Base-by-base conservation (phyloP, 2,797 vertebrate genomes). In the Pempheris klunzingeri region DNA sequence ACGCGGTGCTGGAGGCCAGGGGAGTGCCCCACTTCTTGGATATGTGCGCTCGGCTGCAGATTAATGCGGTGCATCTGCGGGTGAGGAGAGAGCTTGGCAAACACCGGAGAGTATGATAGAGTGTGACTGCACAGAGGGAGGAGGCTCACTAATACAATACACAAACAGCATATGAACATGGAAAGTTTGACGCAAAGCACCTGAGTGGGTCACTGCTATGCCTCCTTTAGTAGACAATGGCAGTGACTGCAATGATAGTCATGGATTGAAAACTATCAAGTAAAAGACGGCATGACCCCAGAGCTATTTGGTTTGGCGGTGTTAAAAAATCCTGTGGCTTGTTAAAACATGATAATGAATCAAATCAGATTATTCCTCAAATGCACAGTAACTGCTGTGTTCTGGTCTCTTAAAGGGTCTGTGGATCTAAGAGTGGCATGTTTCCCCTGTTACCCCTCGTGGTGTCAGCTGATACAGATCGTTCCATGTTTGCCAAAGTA, bases 1-100 rank as follows among this genome's bases (percentile, higher is more conserved):
- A 99, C 62, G 88, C 95, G 17, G 92, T 99, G 82, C 92, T 99
- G 71, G 97, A 98, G 26, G 96, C 96, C 53, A 82, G 72, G 0
- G 94, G 96, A 0, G 92, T 97, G 64, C 95, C 95, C 12, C 91
- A 95, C 75, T 98, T 99, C 89, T 93, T 99, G 92, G 97, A 99
- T 83, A 98, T 98, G 98, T 98, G 97, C 87, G 88, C 85, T 65
- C 91, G 95, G 59, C 93, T 98, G 84, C 95, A 97, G 73, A 94
- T 98, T 32, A 92, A 86, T 0, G 95, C 96, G 3, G 84, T 95
- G 83, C 96, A 96, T 55, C 94, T 98, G 50, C 93, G 96, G 95
- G 98, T 99, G 91, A 95, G 92, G 90, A 93, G n/a, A 20, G 44
- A 60, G 32, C 58, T 52, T 30, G 3, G 58, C 58, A 60, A 75